Base-by-base conservation (phyloP, 2,888 invertebrate genomes). In the Myathropa florea region DNA sequence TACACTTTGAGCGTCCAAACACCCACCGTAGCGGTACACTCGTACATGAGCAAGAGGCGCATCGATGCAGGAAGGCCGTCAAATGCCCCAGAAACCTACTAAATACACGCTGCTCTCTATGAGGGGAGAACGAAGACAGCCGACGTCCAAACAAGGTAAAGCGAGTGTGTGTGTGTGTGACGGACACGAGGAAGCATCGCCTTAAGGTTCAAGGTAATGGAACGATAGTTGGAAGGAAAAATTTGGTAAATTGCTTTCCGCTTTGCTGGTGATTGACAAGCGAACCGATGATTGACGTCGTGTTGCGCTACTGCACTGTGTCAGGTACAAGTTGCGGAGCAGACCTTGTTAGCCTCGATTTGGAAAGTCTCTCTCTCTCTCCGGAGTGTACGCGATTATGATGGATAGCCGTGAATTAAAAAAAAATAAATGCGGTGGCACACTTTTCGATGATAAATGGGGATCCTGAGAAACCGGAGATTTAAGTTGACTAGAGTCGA, bases 41-140 rank as follows among this genome's bases (percentile, higher is more conserved):
- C n/a, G n/a, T n/a, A n/a, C 28, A 55, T 60, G 65, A 55, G 65
- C 18, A 18, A 18, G 18, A 46, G 18, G 53, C 55, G 60, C 79
- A 67, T 61, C 28, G 26, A 61, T 75, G 70, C 70, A 61, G 65
- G 79, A 79, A 84, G 83, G 71, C 60, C 71, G 46, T 36, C 75
- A 55, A 61, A 55, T 75, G 65, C 64, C 75, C 78, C 39, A 75
- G 70, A 79, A 71, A 75, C 78, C 64, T 30, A 83, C 59, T 68
- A 55, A 70, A 63, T 53, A 53, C n/a, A n/a, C n/a, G n/a, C n/a
- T n/a, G n/a, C 33, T 59, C n/a, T 36, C 53, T 55, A 28, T 14
- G 24, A 24, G 26, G 10, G 21, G 18, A n/a, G 23, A 2, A n/a
- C 4, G 30, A 6, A 33, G 9, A 33, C 33, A 6, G 9, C 33